A percentile compares a stretch with the other conserved stretches of the same genome.
These are phyloP conservation scores for Platalea minor DNA, from an alignment of 2,797 vertebrate species.

Conservation along the genomic window DNA sequence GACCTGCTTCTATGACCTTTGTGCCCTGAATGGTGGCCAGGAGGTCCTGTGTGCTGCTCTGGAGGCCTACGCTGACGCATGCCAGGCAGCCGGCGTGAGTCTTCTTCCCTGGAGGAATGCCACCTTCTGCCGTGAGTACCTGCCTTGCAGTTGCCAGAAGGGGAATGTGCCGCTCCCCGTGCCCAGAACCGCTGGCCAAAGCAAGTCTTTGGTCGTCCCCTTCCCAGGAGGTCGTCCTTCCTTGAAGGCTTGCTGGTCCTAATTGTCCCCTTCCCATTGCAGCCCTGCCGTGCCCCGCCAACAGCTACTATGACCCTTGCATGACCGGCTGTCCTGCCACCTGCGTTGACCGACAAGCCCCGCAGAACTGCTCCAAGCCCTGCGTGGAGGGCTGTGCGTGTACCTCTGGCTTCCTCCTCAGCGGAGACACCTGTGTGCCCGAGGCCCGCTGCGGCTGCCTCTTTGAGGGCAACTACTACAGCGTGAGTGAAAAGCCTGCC, in stretches of 20 bases:
- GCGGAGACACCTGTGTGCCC: conserved; percentile 77
- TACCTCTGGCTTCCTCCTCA: conserved; percentile 77
- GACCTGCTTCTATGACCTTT: conserved; percentile 80
- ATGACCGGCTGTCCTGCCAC: conserved; percentile 78
- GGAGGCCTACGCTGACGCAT: conserved; percentile 72
- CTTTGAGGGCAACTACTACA: conserved; percentile 75
- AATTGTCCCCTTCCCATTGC: background rate
- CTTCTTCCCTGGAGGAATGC: conserved; percentile 10
- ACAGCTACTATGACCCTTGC: conserved; percentile 82
- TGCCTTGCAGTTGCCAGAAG: background rate
- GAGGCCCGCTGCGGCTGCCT: conserved; percentile 82
- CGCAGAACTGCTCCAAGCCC: conserved; percentile 72
- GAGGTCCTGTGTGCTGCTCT: conserved; percentile 72
- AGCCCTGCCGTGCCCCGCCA: conserved; percentile 77
- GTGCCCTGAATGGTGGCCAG: conserved; percentile 69
- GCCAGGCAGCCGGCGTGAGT: conserved; percentile 72
- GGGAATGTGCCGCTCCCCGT: background rate
- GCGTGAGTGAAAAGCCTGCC: conserved; percentile 46
- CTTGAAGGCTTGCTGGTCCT: background rate
- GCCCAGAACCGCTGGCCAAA: background rate
- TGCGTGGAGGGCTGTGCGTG: conserved; percentile 84
- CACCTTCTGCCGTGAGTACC: conserved; percentile 32
- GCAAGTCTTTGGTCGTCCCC: background rate
- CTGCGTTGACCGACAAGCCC: conserved; percentile 71
- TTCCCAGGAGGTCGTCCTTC: background rate